A percentile compares a stretch with the other conserved stretches of the same genome.
phyloP scores from a whole-genome alignment of 35 echinoderm and acorn worm genomes.

The Heliocidaris erythrogramma region DNA sequence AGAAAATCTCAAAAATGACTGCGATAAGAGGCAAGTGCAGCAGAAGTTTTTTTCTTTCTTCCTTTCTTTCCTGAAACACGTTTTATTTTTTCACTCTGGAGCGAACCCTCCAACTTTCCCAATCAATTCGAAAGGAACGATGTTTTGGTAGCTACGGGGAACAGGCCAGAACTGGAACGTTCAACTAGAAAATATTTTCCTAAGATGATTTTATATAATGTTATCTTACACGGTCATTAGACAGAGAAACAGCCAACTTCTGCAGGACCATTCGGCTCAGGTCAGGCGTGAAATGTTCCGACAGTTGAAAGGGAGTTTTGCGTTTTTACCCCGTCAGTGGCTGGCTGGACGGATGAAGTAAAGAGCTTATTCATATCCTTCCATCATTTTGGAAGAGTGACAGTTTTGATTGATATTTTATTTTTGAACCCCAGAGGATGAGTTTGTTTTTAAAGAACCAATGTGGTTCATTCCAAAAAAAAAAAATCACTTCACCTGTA shows the following conservation, averaged over 20 bases:
- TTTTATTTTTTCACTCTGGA: neutral
- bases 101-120: neutral
- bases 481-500: neutral
- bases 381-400: slow-evolving; percentile 22
- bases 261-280: neutral
- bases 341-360: neutral
- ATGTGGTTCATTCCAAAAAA: neutral
- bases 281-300: neutral
- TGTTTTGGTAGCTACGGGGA: slow-evolving; percentile 14
- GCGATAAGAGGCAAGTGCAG: neutral
- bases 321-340: neutral
- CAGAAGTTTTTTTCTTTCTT: neutral
- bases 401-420: slow-evolving; percentile 35
- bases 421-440: neutral
- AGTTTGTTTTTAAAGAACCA: neutral
- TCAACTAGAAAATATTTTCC: slow-evolving; percentile 31
- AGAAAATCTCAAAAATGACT: neutral
- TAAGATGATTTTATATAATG: slow-evolving; percentile 40
- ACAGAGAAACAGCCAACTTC: slow-evolving; percentile 29
- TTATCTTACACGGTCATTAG: slow-evolving; percentile 40
- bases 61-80: neutral
- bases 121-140: neutral
- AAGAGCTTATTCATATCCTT: slow-evolving; percentile 23
- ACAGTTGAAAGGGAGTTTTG: neutral
- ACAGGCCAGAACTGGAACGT: neutral